These are phyloP conservation scores for Todus mexicanus DNA, from an alignment of 2,797 vertebrate genomes.

Conservation along the genomic window DNA sequence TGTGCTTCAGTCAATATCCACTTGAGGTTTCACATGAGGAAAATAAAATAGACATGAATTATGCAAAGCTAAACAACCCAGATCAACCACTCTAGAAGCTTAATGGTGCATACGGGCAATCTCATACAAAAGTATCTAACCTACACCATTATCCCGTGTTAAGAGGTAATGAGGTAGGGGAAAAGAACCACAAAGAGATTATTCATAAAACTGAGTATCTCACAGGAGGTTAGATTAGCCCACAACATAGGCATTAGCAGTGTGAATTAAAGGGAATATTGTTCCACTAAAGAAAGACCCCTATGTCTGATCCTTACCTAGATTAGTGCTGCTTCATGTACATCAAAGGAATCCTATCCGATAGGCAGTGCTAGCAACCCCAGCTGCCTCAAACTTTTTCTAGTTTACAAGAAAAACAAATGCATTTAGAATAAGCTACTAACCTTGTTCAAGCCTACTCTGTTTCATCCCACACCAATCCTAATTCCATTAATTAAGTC, in stretches of 20 bases:
- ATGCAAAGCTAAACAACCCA: background rate
- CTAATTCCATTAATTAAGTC: background rate
- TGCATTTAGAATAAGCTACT: background rate
- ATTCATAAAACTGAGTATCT: background rate
- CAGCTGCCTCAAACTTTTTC: background rate
- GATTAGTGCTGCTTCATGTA: background rate
- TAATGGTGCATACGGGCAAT: background rate
- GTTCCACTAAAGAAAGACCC: background rate
- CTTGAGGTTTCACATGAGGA: background rate
- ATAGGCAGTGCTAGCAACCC: background rate
- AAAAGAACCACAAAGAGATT: background rate
- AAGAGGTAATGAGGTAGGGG: background rate
- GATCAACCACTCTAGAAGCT: background rate
- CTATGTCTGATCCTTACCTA: background rate
- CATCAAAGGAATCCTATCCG: background rate
- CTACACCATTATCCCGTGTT: background rate
- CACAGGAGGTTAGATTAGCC: background rate
- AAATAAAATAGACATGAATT: background rate
- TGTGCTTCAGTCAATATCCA: background rate
- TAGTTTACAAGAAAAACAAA: background rate
- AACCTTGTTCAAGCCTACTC: background rate
- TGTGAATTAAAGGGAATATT: background rate
- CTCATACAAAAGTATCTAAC: background rate
- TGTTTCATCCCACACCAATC: background rate
- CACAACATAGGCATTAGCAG: background rate